Base-by-base conservation (phyloP, 2,888 invertebrate species). In the Tryphoninae sp. region DNA sequence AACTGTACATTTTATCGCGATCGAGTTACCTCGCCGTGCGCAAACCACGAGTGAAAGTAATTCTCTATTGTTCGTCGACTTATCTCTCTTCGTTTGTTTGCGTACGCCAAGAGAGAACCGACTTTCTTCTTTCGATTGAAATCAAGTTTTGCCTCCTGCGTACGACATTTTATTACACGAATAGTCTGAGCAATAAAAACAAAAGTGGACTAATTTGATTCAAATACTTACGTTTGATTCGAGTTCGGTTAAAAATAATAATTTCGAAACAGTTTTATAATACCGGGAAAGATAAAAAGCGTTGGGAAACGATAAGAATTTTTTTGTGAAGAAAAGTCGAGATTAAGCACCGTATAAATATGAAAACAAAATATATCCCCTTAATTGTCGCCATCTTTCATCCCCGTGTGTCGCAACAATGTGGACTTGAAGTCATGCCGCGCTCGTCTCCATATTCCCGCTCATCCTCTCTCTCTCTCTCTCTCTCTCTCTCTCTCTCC, bases 361-460 rank as follows among this genome's bases (percentile, higher is more conserved):
- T 45, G 45, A 45, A 45, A 11, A 2, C 13, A 13, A 45, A 45
- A 45, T 45, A 88, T 84, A 84, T 83, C 69, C 81, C 80, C 86
- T 89, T 89, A 87, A 90, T 90, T 86, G 87, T 86, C 80, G 87
- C 83, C 86, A 89, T 90, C 86, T 87, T 89, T 90, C 88, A 89
- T 83, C 68, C 62, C 82, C 81, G 68, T 45, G 42, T 81, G 84
- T 81, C 80, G 86, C 88, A 86, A 89, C 89, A 88, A 89, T 88
- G 89, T 87, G 86, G 76, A 76, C 77, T 79, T 80, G 78, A 69
- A 81, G 76, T 81, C 79, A 79, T 83, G 68, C 76, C 79, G 76
- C 58, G 51, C 53, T 49, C 19, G 23, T 55, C 51, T 16, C 53
- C 8, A 16, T 19, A 69, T 59, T 53, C 53, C 19, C 13, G 16